Base-by-base conservation (phyloP, 2,888 invertebrate species). In the Eupithecia inturbata region DNA sequence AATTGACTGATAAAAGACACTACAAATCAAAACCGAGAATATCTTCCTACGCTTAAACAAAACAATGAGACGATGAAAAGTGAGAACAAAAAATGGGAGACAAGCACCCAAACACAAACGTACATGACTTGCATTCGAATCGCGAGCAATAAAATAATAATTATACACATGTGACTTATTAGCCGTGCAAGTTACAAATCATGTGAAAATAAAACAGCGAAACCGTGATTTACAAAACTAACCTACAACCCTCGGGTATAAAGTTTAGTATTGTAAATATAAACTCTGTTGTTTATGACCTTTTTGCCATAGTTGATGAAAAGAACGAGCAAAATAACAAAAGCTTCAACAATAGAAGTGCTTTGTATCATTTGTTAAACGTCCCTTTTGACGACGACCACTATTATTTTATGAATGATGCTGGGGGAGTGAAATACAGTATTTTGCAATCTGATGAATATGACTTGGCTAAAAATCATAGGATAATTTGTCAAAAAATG, bases 141-240 rank as follows among this genome's bases (percentile, higher is more conserved):
- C 83, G 88, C 86, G 83, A 82, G 88, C 92, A 92, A 92, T 93
- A 93, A 93, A 93, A 93, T 92, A 92, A 93, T 93, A 93, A 94
- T 94, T 93, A 92, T 92, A 93, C 92, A 91, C 92, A 91, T 92
- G 91, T 91, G 92, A 93, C 92, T 92, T 93, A 93, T 93, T 93
- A 93, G 89, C 89, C 87, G 82, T 89, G 89, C 89, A 88, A 85
- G 88, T 88, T 88, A 86, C 86, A 86, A 83, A 87, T 85, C 86
- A 87, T 87, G 87, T 82, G 84, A 87, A 89, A 87, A 87, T 87
- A 88, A 87, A 89, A 87, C 83, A 84, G 76, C 78, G 74, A 67
- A 70, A 76, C 67, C 39, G 60, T 74, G 66, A 72, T 74, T 67
- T 9, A 74, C 31, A 79, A 82, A 80, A 75, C 63, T 67, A 73